These are phyloP conservation scores for Antitype chi DNA, from an alignment of 2,888 invertebrate species.

Conservation along the genomic window DNA sequence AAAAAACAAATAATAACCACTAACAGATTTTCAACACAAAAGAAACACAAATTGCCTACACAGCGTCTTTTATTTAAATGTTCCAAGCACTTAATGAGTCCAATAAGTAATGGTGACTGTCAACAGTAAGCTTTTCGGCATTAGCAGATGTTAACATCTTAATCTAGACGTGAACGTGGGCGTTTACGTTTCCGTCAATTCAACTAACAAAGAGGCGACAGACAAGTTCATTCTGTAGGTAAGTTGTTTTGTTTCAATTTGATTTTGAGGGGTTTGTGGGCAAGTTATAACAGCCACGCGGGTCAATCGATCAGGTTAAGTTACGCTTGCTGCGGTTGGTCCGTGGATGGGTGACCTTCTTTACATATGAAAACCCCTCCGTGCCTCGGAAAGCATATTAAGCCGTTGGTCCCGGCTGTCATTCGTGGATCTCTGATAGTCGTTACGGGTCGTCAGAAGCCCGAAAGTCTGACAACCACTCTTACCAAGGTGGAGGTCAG, in stretches of 20 bases:
- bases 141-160: slow-evolving; percentile 61
- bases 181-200: slow-evolving; percentile 41
- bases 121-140: slow-evolving; percentile 58
- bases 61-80: slow-evolving; percentile 39
- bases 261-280: too few relatives aligned
- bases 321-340: too few relatives aligned
- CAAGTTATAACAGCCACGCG: too few relatives aligned
- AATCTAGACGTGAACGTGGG: slow-evolving; percentile 57
- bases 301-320: too few relatives aligned
- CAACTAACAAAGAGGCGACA: slow-evolving; percentile 25
- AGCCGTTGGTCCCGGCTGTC: too few relatives aligned
- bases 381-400: too few relatives aligned
- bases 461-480: too few relatives aligned
- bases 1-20: not conserved
- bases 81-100: slow-evolving; percentile 46
- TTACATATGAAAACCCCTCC: too few relatives aligned
- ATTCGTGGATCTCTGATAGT: too few relatives aligned
- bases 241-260: not conserved
- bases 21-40: not conserved
- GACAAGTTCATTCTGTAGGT: not conserved
- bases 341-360: too few relatives aligned
- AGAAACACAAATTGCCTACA: not conserved
- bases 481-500: too few relatives aligned
- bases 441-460: too few relatives aligned
- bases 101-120: slow-evolving; percentile 61